Conservation (phyloP, 2,797 vertebrate species). For the Brachyrhaphis roseni region DNA sequence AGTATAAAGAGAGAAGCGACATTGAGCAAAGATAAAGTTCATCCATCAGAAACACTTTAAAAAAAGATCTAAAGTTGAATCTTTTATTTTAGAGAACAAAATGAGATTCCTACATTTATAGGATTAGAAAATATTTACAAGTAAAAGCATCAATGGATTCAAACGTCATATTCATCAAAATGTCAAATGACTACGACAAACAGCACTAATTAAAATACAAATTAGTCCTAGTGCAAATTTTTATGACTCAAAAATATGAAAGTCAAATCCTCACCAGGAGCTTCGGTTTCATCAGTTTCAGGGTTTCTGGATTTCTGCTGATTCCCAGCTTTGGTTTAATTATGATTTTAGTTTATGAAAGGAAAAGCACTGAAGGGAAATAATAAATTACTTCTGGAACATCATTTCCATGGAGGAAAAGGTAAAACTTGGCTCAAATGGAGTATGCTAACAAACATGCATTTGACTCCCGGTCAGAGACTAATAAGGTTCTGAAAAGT, state of each 20-base stretch:
- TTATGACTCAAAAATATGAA: neutral
- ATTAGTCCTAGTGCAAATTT: neutral
- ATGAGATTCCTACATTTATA: neutral
- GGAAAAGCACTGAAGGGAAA: neutral
- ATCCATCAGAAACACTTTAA: neutral
- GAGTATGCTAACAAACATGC: neutral
- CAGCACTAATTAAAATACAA: neutral
- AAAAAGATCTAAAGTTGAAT: neutral
- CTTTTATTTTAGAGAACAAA: neutral
- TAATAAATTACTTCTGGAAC: neutral
- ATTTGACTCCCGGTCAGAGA: neutral
- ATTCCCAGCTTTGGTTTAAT: neutral
- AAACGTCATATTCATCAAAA: neutral
- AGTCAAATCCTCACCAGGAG: neutral
- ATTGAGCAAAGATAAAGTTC: neutral
- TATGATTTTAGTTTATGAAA: neutral
- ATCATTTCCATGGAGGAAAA: neutral
- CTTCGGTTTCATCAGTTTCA: neutral
- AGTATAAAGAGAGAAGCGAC: neutral
- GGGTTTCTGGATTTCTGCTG: neutral
- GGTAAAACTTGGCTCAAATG: neutral
- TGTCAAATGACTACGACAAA: neutral
- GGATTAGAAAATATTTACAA: neutral
- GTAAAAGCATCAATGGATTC: neutral
- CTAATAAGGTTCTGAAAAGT: neutral